Evolutionary conservation across 2,113 vertebrate species (phyloP), one percentile per base, ranked within the genome.

Genomic region (Zingel zingel): DNA sequence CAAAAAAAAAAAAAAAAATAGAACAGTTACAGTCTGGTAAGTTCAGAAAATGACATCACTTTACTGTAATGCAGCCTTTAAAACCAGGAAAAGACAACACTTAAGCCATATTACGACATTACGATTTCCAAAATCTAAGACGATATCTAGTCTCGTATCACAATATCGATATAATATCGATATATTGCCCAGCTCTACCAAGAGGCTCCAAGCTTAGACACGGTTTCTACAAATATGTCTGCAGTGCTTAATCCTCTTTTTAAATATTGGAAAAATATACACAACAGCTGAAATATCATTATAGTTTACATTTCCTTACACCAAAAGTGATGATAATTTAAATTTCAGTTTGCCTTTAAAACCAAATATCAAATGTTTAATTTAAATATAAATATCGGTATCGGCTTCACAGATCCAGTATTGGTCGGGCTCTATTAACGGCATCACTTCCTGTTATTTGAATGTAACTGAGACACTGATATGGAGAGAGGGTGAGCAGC

Each of bases 401-500:
- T 36, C n/a, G 0, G 36, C 47, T 58, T 75, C 72, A 53, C 14
- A 79, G 47, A 74, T 62, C 23, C 18, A 45, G n/a, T n/a, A 11
- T 27, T 83, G 51, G 62, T 70, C 7, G 1, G 61, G 57, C 56
- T 78, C 69, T 51, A 1, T 39, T 19, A 56, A 27, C 36, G 65
- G 6, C 39, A 53, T 43, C 51, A 18, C 73, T 43, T 47, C 43
- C 5, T 36, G 23, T 81, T 23, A 30, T 30, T 13, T 63, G 8
- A 82, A n/a, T 50, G 39, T 51, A 51, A 48, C 54, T 56, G 15
- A 78, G 50, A 83, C 21, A 54, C 50, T 50, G 51, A 88, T 83
- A 81, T 79, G 69, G 53, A 82, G 61, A 81, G 15, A 83, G 15
- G 56, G 75, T 69, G 68, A 78, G 64, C 74, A 79, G 64, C 70